Evolutionary conservation across 2,797 vertebrate genomes (phyloP).

Genomic region (Pitangus sulphuratus): DNA sequence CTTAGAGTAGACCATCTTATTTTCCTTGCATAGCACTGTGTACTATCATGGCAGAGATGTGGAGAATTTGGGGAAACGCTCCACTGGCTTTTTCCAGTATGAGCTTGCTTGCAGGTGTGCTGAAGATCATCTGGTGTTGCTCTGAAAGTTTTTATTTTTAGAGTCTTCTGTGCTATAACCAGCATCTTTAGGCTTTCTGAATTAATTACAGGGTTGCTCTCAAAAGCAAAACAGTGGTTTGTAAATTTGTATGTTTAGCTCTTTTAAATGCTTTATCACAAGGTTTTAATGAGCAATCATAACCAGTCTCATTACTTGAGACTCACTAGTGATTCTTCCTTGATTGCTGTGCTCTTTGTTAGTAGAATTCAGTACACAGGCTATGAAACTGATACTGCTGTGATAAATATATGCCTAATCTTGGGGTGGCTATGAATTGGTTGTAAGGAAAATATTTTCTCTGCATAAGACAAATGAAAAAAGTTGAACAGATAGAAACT

Average conservation of each 20-base stretch:
- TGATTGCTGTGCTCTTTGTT: neutral
- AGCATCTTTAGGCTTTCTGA: neutral
- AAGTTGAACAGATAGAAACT: neutral
- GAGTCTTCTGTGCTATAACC: neutral
- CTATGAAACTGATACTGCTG: neutral
- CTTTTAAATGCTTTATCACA: neutral
- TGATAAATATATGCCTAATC: neutral
- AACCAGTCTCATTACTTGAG: neutral
- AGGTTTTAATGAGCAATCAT: neutral
- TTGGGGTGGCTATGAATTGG: neutral
- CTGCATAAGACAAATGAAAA: neutral
- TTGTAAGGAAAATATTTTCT: neutral
- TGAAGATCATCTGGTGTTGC: neutral
- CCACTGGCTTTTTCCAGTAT: neutral
- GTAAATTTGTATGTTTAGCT: neutral
- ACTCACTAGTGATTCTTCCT: neutral
- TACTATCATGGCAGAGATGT: neutral
- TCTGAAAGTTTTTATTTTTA: neutral
- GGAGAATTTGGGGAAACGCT: neutral
- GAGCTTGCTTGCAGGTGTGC: fast-evolving
- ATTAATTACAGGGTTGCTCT: neutral
- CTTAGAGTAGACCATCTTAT: neutral
- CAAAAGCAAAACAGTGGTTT: neutral
- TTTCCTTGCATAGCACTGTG: neutral
- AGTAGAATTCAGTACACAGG: neutral